Conservation (phyloP, 2,888 invertebrate genomes). For the Pachymerium ferrugineum region DNA sequence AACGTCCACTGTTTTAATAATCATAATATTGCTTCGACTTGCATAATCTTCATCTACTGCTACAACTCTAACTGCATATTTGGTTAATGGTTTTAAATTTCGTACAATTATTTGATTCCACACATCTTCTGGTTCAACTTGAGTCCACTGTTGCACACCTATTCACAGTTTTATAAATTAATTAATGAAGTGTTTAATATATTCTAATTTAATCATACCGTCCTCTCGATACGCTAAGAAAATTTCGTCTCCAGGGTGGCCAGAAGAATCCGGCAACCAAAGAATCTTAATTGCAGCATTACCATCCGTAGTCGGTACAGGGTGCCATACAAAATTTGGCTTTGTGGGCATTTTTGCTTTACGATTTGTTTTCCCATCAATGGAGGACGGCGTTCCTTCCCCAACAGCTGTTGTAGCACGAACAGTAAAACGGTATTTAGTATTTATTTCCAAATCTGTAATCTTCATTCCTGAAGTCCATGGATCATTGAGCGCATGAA, state of each 20-base stretch:
- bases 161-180: too few relatives aligned
- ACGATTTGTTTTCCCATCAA: not conserved
- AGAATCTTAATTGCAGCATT: conserved; percentile 66
- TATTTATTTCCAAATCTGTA: conserved; percentile 73
- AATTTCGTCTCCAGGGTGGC: conserved; percentile 62
- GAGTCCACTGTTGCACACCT: not conserved
- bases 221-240: not conserved
- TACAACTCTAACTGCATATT: not conserved
- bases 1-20: not conserved
- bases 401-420: conserved; percentile 82
- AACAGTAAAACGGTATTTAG: conserved; percentile 72
- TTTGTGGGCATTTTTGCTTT: conserved; percentile 39
- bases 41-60: not conserved
- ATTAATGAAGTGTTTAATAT: too few relatives aligned
- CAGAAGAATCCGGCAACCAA: conserved; percentile 76
- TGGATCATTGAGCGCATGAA: conserved; percentile 57
- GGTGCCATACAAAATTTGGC: conserved; percentile 64
- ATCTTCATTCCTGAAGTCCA: conserved; percentile 72
- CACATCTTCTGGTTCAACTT: not conserved
- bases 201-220: not conserved
- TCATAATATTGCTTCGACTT: not conserved
- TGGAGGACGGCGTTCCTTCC: conserved; percentile 56
- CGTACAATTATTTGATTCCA: not conserved
- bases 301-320: conserved; percentile 63
- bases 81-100: not conserved